A percentile compares a stretch with the other conserved stretches of the same genome.
Conservation (phyloP, 2,797 vertebrate genomes). For the Danio albolineatus region DNA sequence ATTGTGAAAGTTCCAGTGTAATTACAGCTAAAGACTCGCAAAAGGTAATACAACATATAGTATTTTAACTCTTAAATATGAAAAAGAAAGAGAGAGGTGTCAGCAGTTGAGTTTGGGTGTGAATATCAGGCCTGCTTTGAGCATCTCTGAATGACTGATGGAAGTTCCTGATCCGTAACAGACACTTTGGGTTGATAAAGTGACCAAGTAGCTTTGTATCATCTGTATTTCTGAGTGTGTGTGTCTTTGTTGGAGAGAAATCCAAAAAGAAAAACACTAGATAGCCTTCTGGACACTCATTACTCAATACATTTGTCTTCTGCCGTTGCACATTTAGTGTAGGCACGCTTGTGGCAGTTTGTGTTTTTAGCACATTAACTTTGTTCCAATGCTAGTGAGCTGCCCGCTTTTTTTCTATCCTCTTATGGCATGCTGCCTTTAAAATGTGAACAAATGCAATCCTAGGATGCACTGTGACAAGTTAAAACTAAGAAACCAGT, state of each 20-base stretch:
- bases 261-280: conserved; percentile 2
- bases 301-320: conserved; percentile 48
- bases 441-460: neutral
- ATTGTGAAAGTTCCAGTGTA: too few relatives aligned
- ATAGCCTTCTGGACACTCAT: conserved; percentile 41
- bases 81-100: conserved; percentile 6
- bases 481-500: neutral
- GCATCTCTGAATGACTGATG: neutral
- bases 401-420: neutral
- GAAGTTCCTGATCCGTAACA: conserved; percentile 31
- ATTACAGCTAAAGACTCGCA: too few relatives aligned
- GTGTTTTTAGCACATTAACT: conserved; percentile 11
- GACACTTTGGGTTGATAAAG: conserved; percentile 35
- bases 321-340: conserved; percentile 6
- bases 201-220: conserved; percentile 21
- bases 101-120: conserved; percentile 23
- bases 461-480: neutral
- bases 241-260: neutral
- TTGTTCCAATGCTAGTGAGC: conserved; percentile 3
- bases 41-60: too few relatives aligned
- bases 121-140: conserved; percentile 11
- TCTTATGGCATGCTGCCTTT: neutral
- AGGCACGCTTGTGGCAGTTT: neutral
- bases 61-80: neutral
- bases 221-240: conserved; percentile 42